Evolutionary conservation across 2,888 invertebrate genomes (phyloP).

Genomic region (Megastigmus dorsalis): DNA sequence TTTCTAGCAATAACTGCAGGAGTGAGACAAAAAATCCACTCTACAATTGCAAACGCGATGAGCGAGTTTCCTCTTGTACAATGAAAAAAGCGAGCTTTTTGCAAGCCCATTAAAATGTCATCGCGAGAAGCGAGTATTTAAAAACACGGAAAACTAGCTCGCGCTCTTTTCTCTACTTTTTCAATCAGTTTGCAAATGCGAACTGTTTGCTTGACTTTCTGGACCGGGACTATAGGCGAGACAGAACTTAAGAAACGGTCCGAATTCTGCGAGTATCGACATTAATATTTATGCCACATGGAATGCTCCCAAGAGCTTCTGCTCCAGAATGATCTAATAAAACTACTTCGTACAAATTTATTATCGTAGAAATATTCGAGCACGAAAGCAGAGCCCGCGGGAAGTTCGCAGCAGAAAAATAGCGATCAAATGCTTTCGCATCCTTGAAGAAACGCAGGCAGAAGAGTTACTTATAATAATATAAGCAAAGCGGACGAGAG

Average conservation of each 20-base stretch:
- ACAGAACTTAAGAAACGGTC: not conserved
- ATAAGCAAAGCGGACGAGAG: slow-evolving; percentile 54
- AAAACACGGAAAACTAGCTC: not conserved
- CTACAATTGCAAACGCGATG: no score
- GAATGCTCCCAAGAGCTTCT: no score
- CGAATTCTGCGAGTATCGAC: no score
- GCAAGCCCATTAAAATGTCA: slow-evolving; percentile 31
- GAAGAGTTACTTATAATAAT: no score
- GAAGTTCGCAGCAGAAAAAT: not conserved
- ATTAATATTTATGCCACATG: no score
- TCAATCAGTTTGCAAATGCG: slow-evolving; percentile 22
- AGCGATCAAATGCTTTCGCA: not conserved
- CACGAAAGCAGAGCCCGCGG: no score
- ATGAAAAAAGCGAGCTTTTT: not conserved
- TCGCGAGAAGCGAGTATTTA: not conserved
- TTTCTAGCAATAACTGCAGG: no score
- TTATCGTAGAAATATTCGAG: no score
- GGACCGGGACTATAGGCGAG: not conserved
- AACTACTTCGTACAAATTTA: no score
- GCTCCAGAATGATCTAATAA: no score
- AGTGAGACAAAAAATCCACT: no score
- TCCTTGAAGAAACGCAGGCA: no score
- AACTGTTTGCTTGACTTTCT: not conserved
- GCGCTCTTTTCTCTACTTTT: not conserved
- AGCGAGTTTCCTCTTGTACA: not conserved